Evolutionary conservation across 2,797 vertebrate species (phyloP).

Genomic region (Lemur catta): DNA sequence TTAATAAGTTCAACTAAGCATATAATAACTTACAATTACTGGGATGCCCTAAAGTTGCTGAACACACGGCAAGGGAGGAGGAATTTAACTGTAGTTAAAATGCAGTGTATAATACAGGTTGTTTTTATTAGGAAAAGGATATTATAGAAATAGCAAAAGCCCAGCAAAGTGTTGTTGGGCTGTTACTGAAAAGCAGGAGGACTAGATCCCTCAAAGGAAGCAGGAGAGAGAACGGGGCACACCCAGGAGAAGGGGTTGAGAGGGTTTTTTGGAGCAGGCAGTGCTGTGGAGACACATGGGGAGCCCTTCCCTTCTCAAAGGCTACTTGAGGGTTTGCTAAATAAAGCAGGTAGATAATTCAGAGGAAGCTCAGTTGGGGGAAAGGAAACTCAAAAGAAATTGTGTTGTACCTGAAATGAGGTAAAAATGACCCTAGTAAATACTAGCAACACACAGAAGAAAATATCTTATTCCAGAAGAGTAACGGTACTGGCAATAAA

Average conservation of each 20-base stretch:
- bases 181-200: neutral
- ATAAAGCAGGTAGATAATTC: slow-evolving; percentile 11
- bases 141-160: neutral
- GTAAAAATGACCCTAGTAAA: slow-evolving; percentile 22
- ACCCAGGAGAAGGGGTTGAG: neutral
- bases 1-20: slow-evolving; percentile 65
- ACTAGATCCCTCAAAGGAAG: neutral
- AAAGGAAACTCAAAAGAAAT: slow-evolving; percentile 15
- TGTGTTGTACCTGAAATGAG: neutral
- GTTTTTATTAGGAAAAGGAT: slow-evolving; percentile 33
- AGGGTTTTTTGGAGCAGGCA: neutral
- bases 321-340: slow-evolving; percentile 5
- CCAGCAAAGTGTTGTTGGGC: neutral
- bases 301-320: neutral
- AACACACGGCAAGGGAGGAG: neutral
- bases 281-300: neutral
- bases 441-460: neutral
- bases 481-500: neutral
- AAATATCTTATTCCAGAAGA: neutral
- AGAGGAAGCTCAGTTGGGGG: neutral
- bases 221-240: neutral
- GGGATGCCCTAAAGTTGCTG: slow-evolving; percentile 16
- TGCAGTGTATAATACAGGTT: neutral
- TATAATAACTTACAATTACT: slow-evolving; percentile 58
- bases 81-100: slow-evolving; percentile 44